Evolutionary conservation across 2,888 invertebrate species (phyloP), one percentile per base, ranked within the genome.

Genomic region (Ligdia adustata): DNA sequence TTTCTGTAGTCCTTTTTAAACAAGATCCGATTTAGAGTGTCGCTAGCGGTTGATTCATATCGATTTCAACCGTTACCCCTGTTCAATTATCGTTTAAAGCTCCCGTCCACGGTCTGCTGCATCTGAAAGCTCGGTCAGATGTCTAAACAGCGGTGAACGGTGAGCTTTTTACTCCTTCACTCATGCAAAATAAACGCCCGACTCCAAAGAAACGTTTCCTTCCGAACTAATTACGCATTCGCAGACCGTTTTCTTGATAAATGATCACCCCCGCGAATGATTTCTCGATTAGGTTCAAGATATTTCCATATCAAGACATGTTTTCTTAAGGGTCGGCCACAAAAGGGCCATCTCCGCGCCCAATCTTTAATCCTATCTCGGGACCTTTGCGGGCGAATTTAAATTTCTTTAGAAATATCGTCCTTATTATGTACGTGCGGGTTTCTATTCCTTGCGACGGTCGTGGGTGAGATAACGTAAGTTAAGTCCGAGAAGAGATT

Each of bases 391-490:
- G 86, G 85, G 89, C 84, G 74, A 90, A 90, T 90, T 90, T 89
- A 90, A 90, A 90, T 90, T 90, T 90, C 90, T 90, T 90, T 90
- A 89, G 90, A 90, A 90, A 90, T 90, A 90, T 90, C 89, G 87
- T 82, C 83, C 82, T 89, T 89, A 89, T 89, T 90, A 90, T 90
- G 73, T 88, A 87, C 87, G 90, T 88, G 86, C 86, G 88, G 88
- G 89, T 85, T 84, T 85, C 86, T 84, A 89, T 89, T 89, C 86
- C 82, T 85, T 68, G 82, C 75, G 85, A 82, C 86, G 84, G 82
- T 84, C 87, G 84, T 84, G 75, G 85, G 79, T 72, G 79, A 88
- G 90, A 90, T 90, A 90, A 90, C 88, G 85, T 87, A 87, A 90
- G 84, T 89, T 90, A 89, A 90, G 90, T 90, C 90, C 90, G 81